Evolutionary conservation across 37 sponge, comb jelly and placozoan genomes (phyloP).

Genomic region (Axinella damicornis): DNA sequence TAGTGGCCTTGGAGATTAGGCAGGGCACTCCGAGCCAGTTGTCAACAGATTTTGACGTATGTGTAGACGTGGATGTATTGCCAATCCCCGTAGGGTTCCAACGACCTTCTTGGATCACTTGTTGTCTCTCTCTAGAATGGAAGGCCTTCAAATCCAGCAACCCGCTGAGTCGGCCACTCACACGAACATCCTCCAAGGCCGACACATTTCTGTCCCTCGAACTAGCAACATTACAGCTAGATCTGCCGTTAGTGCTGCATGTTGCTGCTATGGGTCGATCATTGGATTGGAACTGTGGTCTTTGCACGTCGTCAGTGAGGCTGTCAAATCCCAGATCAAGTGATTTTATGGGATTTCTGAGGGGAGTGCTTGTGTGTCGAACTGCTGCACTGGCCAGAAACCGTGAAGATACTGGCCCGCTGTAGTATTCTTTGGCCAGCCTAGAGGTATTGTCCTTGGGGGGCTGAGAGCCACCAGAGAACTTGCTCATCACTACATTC

Average conservation of each 20-base stretch:
- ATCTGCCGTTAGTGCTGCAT: neutral
- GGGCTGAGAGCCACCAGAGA: neutral
- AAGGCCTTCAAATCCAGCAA: neutral
- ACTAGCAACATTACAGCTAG: neutral
- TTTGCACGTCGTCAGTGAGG: neutral
- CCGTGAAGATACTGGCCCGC: neutral
- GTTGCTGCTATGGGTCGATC: neutral
- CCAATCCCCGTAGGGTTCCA: too few relatives aligned
- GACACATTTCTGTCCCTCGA: too few relatives aligned
- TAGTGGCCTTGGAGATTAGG: too few relatives aligned
- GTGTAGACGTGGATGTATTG: too few relatives aligned
- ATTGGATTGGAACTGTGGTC: neutral
- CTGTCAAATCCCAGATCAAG: slow-evolving; percentile 19
- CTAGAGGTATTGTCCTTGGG: neutral
- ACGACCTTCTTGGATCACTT: neutral
- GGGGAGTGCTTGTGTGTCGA: neutral
- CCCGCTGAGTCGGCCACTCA: neutral
- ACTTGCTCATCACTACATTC: neutral
- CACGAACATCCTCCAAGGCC: too few relatives aligned
- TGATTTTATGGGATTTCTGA: slow-evolving; percentile 38
- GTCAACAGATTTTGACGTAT: too few relatives aligned
- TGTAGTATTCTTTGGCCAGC: neutral
- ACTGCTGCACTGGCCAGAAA: slow-evolving; percentile 29
- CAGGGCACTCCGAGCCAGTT: too few relatives aligned
- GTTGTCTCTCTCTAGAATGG: neutral